A percentile compares a stretch with the other conserved stretches of the same genome.
Conservation (phyloP, 2,888 invertebrate species). For the Melipona beecheii region DNA sequence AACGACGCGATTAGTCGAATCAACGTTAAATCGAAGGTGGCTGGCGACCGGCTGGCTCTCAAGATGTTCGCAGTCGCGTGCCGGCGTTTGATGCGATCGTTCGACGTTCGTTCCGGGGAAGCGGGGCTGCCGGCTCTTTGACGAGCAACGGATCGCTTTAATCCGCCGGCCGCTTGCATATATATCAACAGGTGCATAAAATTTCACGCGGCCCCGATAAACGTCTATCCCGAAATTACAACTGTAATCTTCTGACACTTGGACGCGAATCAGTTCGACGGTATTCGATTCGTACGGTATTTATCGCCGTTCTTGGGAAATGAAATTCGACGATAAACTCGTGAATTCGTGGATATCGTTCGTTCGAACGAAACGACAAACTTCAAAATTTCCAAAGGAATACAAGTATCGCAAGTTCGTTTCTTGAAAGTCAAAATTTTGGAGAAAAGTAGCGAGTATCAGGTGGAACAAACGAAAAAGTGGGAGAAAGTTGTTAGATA, state of each 20-base stretch:
- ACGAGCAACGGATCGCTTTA: slow-evolving; percentile 28
- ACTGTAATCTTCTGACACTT: neutral
- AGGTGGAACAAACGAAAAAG: no score
- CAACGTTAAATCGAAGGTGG: neutral
- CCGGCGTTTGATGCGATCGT: slow-evolving; percentile 30
- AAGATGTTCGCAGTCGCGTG: slow-evolving; percentile 9
- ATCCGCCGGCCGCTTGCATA: slow-evolving; percentile 22
- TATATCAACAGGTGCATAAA: slow-evolving; percentile 54
- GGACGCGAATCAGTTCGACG: neutral
- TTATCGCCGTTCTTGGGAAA: neutral
- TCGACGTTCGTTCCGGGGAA: neutral
- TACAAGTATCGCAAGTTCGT: no score
- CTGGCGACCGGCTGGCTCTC: neutral
- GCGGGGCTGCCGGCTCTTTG: slow-evolving; percentile 5
- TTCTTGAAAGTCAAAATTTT: no score
- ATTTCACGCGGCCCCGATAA: slow-evolving; percentile 20
- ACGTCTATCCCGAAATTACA: neutral
- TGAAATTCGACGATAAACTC: neutral
- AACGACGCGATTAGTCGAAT: neutral
- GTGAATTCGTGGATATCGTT: neutral
- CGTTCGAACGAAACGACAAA: neutral
- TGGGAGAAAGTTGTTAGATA: no score
- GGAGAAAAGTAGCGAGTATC: no score
- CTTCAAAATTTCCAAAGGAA: no score
- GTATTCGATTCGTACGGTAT: neutral